Percentiles rank a stretch among this genome's conserved stretches.
These are phyloP conservation scores for Boloria selene DNA, from an alignment of 2,888 invertebrate species.

Conservation along the genomic window DNA sequence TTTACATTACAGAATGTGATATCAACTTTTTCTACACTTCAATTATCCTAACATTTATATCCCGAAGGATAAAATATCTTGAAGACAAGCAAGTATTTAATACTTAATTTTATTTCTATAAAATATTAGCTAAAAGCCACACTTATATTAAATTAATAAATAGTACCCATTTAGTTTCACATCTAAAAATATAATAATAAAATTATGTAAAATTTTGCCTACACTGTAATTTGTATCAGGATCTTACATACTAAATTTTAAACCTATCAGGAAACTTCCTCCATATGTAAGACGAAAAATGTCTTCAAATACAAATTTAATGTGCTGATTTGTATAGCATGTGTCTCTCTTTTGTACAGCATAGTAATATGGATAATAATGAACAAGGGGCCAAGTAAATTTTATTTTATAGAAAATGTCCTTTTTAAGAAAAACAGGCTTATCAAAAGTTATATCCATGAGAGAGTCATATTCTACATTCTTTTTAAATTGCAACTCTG, in stretches of 20 bases:
- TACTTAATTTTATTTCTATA: constrained; percentile 5
- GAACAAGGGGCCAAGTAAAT: constrained; percentile 67
- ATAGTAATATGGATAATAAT: constrained; percentile 62
- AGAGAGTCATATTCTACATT: constrained; percentile 71
- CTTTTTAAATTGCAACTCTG: constrained; percentile 62
- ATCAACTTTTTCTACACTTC: too few species aligned
- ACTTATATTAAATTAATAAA: background rate
- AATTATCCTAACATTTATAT: too few species aligned
- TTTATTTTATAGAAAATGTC: constrained; percentile 72
- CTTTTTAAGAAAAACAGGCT: constrained; percentile 71
- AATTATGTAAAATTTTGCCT: constrained; percentile 11
- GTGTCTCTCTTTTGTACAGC: constrained; percentile 68
- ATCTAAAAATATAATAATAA: background rate
- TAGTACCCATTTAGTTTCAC: constrained; percentile 2
- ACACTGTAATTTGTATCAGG: background rate
- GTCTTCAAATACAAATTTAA: constrained; percentile 74
- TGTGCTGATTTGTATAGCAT: constrained; percentile 58
- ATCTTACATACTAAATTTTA: constrained; percentile 72
- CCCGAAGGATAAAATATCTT: too few species aligned
- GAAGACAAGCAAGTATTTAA: background rate
- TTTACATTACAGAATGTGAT: too few species aligned
- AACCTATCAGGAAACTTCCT: constrained; percentile 71
- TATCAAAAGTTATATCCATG: constrained; percentile 66
- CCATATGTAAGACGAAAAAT: constrained; percentile 52
- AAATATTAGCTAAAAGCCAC: background rate